phyloP scores from a whole-genome alignment of 2,888 invertebrate genomes.

The Hypsopygia costalis region DNA sequence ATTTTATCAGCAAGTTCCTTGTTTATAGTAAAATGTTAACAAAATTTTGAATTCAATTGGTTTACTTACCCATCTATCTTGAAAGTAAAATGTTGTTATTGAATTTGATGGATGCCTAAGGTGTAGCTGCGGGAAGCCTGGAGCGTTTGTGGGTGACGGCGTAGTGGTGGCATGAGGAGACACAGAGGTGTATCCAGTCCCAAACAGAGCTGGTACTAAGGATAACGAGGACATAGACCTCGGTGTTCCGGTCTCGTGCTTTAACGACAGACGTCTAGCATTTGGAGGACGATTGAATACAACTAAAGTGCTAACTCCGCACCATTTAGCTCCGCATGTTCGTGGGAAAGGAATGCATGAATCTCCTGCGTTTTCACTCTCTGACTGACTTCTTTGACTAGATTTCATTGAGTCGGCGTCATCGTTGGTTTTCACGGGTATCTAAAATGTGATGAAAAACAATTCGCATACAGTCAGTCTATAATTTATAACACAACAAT shows the following conservation, averaged over 20 bases:
- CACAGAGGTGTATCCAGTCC: conserved; percentile 56
- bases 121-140: conserved; percentile 70
- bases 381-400: conserved; percentile 70
- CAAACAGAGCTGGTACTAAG: conserved; percentile 54
- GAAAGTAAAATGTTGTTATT: conserved; percentile 90
- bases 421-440: conserved; percentile 78
- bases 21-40: too few relatives aligned
- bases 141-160: conserved; percentile 71
- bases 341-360: conserved; percentile 96
- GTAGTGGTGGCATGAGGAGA: conserved; percentile 75
- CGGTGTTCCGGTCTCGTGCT: conserved; percentile 88
- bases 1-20: too few relatives aligned
- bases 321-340: conserved; percentile 96
- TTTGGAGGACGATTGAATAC: conserved; percentile 90
- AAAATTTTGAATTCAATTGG: background rate
- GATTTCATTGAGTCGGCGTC: conserved; percentile 73
- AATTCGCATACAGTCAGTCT: background rate
- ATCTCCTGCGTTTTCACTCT: conserved; percentile 81
- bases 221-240: conserved; percentile 73
- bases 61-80: conserved; percentile 82
- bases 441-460: conserved; percentile 40
- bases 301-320: conserved; percentile 91
- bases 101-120: conserved; percentile 80
- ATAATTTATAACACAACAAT: too few relatives aligned
- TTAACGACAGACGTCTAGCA: conserved; percentile 83